phyloP scores from a whole-genome alignment of 1,140 invertebrate species.

The Tetramorium alpestre region DNA sequence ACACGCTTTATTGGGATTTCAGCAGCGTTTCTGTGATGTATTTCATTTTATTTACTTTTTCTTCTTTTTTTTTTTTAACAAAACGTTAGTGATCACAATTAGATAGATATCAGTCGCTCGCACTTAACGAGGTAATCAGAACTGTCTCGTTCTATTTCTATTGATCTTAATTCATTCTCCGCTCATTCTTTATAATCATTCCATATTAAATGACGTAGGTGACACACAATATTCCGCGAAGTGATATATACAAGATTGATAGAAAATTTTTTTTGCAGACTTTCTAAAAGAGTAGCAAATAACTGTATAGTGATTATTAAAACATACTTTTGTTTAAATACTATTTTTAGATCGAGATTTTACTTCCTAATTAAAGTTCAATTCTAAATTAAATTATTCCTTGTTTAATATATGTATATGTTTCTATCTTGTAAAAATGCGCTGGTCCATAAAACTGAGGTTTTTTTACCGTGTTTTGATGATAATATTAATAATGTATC shows the following conservation, averaged over 20 bases:
- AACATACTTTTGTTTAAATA: neutral
- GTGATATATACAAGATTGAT: conserved; percentile 34
- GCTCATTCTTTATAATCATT: conserved; percentile 18
- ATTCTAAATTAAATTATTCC: neutral
- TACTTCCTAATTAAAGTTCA: conserved; percentile 4
- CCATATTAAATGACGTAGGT: neutral
- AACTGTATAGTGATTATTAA: neutral
- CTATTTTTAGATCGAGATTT: neutral
- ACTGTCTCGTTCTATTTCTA: neutral
- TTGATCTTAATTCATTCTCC: conserved; percentile 1
- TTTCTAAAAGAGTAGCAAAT: conserved; percentile 11
- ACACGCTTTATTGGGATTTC: neutral
- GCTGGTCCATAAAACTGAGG: neutral
- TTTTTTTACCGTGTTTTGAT: neutral
- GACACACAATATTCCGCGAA: conserved; percentile 19
- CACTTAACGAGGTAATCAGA: conserved; percentile 6
- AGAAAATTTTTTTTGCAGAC: conserved; percentile 32
- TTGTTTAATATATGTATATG: neutral
- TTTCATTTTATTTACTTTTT: conserved; percentile 50
- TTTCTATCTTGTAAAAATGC: neutral
- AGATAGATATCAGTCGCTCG: conserved; percentile 50
- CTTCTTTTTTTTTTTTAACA: conserved; percentile 53
- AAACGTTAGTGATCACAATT: conserved; percentile 51
- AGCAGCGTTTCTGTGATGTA: neutral
- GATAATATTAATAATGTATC: neutral